Base-by-base conservation (phyloP, 2,888 invertebrate genomes). In the Acronicta alni region DNA sequence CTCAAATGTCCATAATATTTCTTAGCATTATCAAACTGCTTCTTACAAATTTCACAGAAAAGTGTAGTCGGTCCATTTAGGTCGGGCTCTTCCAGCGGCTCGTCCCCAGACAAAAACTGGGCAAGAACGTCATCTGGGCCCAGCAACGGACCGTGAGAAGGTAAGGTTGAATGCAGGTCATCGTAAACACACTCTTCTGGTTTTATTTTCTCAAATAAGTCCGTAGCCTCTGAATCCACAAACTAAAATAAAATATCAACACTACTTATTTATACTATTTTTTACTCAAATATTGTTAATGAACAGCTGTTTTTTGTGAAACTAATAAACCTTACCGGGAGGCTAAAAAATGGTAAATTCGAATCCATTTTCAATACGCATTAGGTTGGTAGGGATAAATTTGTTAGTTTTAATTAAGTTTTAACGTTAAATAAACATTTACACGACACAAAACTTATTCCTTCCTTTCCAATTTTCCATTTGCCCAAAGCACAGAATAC, bases 1-100 rank as follows among this genome's bases (percentile, higher is more conserved):
- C 93, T 80, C 54, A 94, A 75, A 77, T 94, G 94, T 12, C 94
- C 94, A 72, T 93, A 93, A 71, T 94, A 94, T 67, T 93, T 93
- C 64, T 91, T 92, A 12, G 93, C 92, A 63, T 93, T 93, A 58
- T 92, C 93, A 78, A 94, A 94, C 65, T 89, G 85, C 70, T 92
- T 93, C 20, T 83, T 82, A 75, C 94, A 94, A 49, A 94, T 93
- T 68, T 94, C 94, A 58, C 94, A 94, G 56, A 92, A 90, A 38
- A 93, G 75, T 6, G 88, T 91, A 1, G 94, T 89, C 0, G 93
- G 93, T 0, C 93, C 93, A 57, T 92, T 93, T 17, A 93, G 74
- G 65, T 92, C 92, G 0, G 93, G 93, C 68, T 93, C 93, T 42
- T 94, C 93, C 45, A 93, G 55, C 0, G 89, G 90, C 14, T 92